Evolutionary conservation across 2,797 vertebrate genomes (phyloP), one percentile per base, ranked within the genome.

Genomic region (Macrochelys suwanniensis): DNA sequence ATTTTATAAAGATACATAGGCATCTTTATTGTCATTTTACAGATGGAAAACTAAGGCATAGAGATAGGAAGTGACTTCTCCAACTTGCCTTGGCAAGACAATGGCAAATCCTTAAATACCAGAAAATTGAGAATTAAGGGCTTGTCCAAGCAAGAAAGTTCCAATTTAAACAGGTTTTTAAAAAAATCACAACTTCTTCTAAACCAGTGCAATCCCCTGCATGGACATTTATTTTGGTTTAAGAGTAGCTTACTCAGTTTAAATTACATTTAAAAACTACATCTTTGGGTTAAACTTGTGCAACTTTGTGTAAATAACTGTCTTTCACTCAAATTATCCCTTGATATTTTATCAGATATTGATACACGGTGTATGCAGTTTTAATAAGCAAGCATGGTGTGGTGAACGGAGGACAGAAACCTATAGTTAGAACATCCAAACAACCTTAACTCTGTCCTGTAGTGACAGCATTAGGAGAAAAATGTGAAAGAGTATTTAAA

Each of bases 1-100:
- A 33, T 0, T 0, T 77, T 85, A 71, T 5, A 82, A 65, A 53
- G 0, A 0, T 0, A 37, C 28, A 3, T 49, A 77, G 7, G 13
- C 45, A 33, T 45, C 19, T 54, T 80, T 9, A 85, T 12, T 4
- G 12, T n/a, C 11, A 54, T 65, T 59, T 59, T 89, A 81, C 80
- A 54, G 79, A 80, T 1, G 11, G 16, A 83, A 79, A 88, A 81
- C 71, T 65, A 87, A 88, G 45, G 61, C 4, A 85, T 49, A 80
- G 33, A 53, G 6, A 51, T 11, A 23, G 31, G 83, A 51, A 5
- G 42, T 78, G 33, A 57, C 74, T 88, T 89, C 88, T 80, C 33
- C 49, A 82, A 47, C 65, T 95, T 80, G 54, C 7, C 54, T 42
- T 92, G 54, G 37, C 42, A 31, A 59, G 56, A 47, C 6, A 33